phyloP scores from a whole-genome alignment of 1,140 invertebrate species.

The Drosophila elegans region DNA sequence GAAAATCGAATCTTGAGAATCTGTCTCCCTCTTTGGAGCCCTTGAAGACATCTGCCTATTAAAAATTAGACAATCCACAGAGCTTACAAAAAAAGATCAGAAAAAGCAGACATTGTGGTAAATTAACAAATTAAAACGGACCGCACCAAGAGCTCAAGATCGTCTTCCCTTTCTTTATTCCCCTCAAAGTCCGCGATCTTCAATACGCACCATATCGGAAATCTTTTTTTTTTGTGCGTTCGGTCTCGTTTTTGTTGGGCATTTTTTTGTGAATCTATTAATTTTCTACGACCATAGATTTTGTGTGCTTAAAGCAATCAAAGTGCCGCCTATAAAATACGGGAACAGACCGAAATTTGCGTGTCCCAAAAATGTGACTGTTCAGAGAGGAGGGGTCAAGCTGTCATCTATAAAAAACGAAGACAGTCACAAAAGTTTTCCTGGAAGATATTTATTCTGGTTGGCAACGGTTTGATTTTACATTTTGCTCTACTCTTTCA shows the following conservation, averaged over 20 bases:
- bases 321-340: constrained; percentile 61
- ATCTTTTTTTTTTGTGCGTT: constrained; percentile 53
- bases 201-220: constrained; percentile 51
- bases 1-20: constrained; percentile 40
- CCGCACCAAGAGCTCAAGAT: constrained; percentile 22
- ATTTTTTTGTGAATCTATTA: constrained; percentile 73
- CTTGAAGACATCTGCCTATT: constrained; percentile 52
- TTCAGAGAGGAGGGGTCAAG: constrained; percentile 14
- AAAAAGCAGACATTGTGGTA: constrained; percentile 64
- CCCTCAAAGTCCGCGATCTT: constrained; percentile 2
- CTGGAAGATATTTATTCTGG: constrained; percentile 9
- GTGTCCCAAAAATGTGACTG: constrained; percentile 38
- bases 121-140: constrained; percentile 77
- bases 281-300: constrained; percentile 78
- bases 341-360: constrained; percentile 30
- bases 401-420: constrained; percentile 5
- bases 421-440: constrained; percentile 37
- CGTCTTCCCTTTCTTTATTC: constrained; percentile 1
- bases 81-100: constrained; percentile 4
- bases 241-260: constrained; percentile 44
- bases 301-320: constrained; percentile 61
- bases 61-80: constrained; percentile 48
- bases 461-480: not conserved
- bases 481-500: no score
- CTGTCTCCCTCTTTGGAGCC: constrained; percentile 3